Evolutionary conservation across 2,113 vertebrate species (phyloP), one percentile per base, ranked within the genome.

Genomic region (human): DNA sequence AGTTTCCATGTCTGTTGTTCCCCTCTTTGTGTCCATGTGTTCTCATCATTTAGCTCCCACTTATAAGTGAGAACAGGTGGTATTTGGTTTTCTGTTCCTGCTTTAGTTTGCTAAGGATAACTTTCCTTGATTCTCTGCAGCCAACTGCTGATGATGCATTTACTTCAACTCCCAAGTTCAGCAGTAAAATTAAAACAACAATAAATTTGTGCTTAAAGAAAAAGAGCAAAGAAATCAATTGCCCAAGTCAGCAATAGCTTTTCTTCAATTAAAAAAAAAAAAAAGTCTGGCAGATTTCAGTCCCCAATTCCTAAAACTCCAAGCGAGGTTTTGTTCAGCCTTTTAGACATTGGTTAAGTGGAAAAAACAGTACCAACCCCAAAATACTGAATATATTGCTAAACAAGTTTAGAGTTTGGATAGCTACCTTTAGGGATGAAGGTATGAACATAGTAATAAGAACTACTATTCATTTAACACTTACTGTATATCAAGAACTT

Each of bases 221-320:
- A 90, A 96, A 79, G 61, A 68, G 70, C 14, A 85, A 91, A 87
- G 35, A 96, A 95, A 75, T 35, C 70, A 90, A 66, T 2, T 61
- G 61, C 45, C 20, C 94, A 45, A 59, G 12, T 94, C 78, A 95
- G 23, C 52, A 81, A 27, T 16, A 48, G 43, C 11, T 79, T 80
- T 22, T 90, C 76, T 80, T 52, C 55, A 83, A 4, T 92, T 2
- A 30, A 64, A 32, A 64, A 64, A 64, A 70, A 38, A 38, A 75
- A 78, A 94, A 93, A 64, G 30, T 30, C 10, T 76, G 18, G 70
- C 25, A 57, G 68, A 59, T 52, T 48, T 78, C 40, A 89, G 48
- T 86, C 7, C 52, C 27, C 14, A 75, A 52, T 52, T 85, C 59
- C 25, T 87, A 88, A 95, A 93, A 68, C 61, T 88, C 45, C 23